phyloP scores from a whole-genome alignment of 2,797 vertebrate genomes.

The Orestias chungarensis region DNA sequence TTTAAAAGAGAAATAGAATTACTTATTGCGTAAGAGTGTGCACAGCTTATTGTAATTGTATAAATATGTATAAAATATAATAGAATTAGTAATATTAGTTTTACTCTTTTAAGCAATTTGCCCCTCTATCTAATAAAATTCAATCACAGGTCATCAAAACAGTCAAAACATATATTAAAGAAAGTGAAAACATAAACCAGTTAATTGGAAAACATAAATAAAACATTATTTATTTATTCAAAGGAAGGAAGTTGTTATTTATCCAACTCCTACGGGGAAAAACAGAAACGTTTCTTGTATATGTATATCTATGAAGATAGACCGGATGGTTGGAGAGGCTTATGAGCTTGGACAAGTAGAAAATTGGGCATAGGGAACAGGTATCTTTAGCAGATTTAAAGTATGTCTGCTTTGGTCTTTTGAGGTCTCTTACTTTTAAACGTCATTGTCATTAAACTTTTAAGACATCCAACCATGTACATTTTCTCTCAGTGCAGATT shows the following conservation, averaged over 20 bases:
- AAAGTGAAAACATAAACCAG: too few relatives aligned
- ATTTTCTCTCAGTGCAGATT: not conserved
- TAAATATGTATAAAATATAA: not conserved
- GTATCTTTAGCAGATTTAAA: not conserved
- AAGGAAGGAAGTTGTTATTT: too few relatives aligned
- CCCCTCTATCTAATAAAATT: not conserved
- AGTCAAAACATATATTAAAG: too few relatives aligned
- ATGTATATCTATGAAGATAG: not conserved
- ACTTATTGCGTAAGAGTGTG: not conserved
- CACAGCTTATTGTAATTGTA: not conserved
- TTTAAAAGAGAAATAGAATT: not conserved
- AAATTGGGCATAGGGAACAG: not conserved
- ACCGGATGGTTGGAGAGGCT: not conserved
- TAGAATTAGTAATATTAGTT: not conserved
- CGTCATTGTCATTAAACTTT: not conserved
- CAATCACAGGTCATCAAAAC: not conserved
- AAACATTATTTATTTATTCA: too few relatives aligned
- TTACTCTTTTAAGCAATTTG: not conserved
- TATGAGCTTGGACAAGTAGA: not conserved
- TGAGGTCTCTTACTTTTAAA: not conserved
- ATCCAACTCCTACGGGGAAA: too few relatives aligned
- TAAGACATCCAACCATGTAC: not conserved
- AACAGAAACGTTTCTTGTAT: not conserved
- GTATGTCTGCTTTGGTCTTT: not conserved
- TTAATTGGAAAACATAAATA: too few relatives aligned